phyloP scores from a whole-genome alignment of 1,140 invertebrate genomes.

The Drosophila kanapiae region DNA sequence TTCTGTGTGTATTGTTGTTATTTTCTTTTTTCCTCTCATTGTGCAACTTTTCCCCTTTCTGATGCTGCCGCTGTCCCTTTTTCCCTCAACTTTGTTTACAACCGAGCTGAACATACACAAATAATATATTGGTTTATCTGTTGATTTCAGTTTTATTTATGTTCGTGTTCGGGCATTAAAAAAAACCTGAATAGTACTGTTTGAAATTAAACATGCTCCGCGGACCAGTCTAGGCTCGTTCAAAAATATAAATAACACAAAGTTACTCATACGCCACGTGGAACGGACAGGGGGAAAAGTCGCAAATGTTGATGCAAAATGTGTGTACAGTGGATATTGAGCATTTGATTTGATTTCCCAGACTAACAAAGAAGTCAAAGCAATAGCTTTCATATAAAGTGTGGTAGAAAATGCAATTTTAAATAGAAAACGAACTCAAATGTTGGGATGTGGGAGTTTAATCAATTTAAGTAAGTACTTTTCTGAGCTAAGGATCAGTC shows the following conservation, averaged over 20 bases:
- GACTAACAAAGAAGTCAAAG: not conserved
- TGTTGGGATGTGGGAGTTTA: too few species aligned
- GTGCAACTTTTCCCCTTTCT: slow-evolving; percentile 4
- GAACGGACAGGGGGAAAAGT: not conserved
- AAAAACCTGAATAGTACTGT: slow-evolving; percentile 40
- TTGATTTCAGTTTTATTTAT: slow-evolving; percentile 54
- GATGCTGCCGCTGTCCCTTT: not conserved
- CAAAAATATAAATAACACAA: slow-evolving; percentile 45
- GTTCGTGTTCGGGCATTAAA: slow-evolving; percentile 51
- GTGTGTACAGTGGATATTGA: slow-evolving; percentile 7
- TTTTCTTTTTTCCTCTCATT: slow-evolving; percentile 9
- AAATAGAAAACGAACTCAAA: not conserved
- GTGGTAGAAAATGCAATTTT: not conserved
- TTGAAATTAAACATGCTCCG: slow-evolving; percentile 53
- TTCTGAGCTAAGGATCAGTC: slow-evolving; percentile 15
- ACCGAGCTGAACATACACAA: slow-evolving; percentile 50
- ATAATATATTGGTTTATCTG: slow-evolving; percentile 62
- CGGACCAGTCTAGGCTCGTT: slow-evolving; percentile 21
- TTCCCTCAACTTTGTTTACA: slow-evolving; percentile 50
- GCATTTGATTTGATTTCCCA: not conserved
- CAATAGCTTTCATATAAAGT: not conserved
- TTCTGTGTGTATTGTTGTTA: slow-evolving; percentile 13
- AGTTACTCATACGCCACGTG: slow-evolving; percentile 63
- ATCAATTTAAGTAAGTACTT: not conserved
- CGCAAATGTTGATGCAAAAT: not conserved